Evolutionary conservation across 2,888 invertebrate species (phyloP), one percentile per base, ranked within the genome.

Genomic region (Nebria salina): DNA sequence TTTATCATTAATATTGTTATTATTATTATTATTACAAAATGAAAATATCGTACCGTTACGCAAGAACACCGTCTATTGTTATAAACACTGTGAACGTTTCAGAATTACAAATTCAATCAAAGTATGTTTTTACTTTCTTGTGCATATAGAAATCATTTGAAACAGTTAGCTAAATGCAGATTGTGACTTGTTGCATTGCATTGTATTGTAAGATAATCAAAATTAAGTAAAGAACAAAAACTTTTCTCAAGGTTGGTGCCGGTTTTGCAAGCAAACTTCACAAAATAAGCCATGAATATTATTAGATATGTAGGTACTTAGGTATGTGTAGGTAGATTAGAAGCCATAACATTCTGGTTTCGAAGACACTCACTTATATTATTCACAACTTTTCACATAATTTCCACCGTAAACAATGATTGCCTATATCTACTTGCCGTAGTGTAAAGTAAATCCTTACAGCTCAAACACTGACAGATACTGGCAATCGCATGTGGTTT

Each of bases 401-500:
- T n/a, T 11, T 72, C 13, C 72, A 15, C 68, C 65, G 34, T 34
- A 34, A 20, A 20, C 20, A 20, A 34, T 34, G 5, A 34, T 2
- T 34, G 34, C 34, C 5, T 34, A 34, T 34, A 34, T 1, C 5
- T 34, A 34, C 34, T 34, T 34, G 34, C 5, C 34, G 34, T 34
- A 34, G 34, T 34, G 34, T 34, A 34, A 34, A 34, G 34, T 34
- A 34, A 34, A 34, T 34, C 4, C 34, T 34, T 34, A 34, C 75
- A 75, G 64, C 75, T 54, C 79, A 72, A 26, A 72, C 15, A 79
- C 65, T 68, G 79, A 80, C 80, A 68, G 65, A 34, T 15, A 75
- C 83, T 83, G 83, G 85, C 85, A 87, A 87, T 87, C 86, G 86
- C 86, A 86, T 84, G 54, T 54, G 83, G 84, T 85, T 83, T 83